Evolutionary conservation across 2,888 invertebrate species (phyloP).

Genomic region (Leptopilina drosophilae): DNA sequence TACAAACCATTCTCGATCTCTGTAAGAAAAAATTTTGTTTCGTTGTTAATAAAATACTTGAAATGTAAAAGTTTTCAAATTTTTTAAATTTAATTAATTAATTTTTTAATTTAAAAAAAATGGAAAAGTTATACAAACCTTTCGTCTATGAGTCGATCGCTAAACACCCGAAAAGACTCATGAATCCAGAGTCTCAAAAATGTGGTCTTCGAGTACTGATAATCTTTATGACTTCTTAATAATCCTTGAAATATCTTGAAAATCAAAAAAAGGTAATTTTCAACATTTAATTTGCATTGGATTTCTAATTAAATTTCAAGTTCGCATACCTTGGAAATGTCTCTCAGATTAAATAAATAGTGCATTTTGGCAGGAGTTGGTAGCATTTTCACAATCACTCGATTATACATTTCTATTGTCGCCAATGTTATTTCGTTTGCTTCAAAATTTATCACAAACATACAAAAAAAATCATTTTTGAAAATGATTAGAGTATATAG

Average conservation of each 20-base stretch:
- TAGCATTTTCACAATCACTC: conserved; percentile 85
- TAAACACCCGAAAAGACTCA: conserved; percentile 90
- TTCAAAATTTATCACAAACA: conserved; percentile 57
- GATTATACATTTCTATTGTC: conserved; percentile 87
- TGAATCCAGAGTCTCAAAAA: conserved; percentile 91
- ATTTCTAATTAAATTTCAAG: neutral
- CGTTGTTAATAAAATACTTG: neutral
- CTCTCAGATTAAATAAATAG: conserved; percentile 92
- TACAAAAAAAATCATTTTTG: too few species aligned
- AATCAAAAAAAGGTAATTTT: neutral
- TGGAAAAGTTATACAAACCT: conserved; percentile 70
- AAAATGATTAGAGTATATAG: neutral
- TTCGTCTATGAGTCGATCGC: conserved; percentile 89
- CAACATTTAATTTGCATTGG: neutral
- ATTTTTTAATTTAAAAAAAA: conserved; percentile 12
- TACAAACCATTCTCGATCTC: conserved; percentile 88
- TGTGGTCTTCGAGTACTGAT: conserved; percentile 84
- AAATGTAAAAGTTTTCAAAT: neutral
- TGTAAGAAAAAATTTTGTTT: conserved; percentile 64
- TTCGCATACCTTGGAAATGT: conserved; percentile 86
- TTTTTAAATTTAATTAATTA: too few species aligned
- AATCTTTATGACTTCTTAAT: conserved; percentile 86
- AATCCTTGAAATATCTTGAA: conserved; percentile 84
- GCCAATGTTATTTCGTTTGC: conserved; percentile 84
- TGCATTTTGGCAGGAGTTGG: conserved; percentile 94